Evolutionary conservation across 92 coral and sea anemone genomes (phyloP), one percentile per base, ranked within the genome.

Genomic region (Nematostella vectensis): DNA sequence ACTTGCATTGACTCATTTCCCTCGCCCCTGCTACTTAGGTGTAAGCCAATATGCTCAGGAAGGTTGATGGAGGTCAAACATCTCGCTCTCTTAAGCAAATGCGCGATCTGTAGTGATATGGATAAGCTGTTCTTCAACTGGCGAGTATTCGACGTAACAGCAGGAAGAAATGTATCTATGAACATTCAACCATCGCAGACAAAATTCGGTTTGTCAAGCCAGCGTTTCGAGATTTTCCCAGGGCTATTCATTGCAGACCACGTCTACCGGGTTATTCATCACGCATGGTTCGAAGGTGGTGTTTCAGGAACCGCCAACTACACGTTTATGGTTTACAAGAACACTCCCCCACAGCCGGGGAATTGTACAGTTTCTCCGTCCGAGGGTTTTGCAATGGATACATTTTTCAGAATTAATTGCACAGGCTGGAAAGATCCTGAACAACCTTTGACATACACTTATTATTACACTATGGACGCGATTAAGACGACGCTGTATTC

Each of bases 401-500:
- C 96, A n/a, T 53, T 56, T 11, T 84, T 80, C 33, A 57, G 44
- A 19, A 63, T 89, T 45, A 29, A 19, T 2, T 89, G 96, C 47
- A 30, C 24, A 18, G 80, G 79, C 2, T 89, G 94, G 94, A 10
- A 3, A 3, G 96, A 89, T 45, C 67, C 67, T 1, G 89, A 89
- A 29, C 37, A 24, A 13, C 94, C 89, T 30, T 52, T 89, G 6
- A 29, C 54, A 0, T 89, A 84, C 59, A 66, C 76, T 18, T 78
- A 68, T 22, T 71, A 54, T 40, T 89, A 70, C 69, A 61, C 49
- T 43, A 57, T 50, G 17, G 68, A 55, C 13, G 57, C 52, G 13
- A 49, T 39, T 0, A 38, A 25, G 0, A 63, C 65, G 2, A 17
- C 53, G 3, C 62, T 77, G 6, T 68, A 57, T 49, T 47, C 77